Base-by-base conservation (phyloP, 2,113 vertebrate species). In the Camelus dromedarius region DNA sequence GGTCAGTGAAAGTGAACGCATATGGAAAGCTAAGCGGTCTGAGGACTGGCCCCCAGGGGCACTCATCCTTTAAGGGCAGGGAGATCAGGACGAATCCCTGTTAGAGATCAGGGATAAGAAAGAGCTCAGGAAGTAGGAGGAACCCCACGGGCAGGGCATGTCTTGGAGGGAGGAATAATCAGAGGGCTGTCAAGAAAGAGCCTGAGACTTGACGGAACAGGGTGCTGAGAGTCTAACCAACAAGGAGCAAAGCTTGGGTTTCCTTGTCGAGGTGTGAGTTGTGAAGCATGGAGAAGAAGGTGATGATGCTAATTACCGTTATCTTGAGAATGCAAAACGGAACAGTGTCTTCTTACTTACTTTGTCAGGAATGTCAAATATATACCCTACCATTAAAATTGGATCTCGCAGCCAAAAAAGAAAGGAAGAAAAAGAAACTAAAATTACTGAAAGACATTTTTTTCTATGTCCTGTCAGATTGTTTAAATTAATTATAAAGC, bases 331-430 rank as follows among this genome's bases (percentile, higher is more conserved):
- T 89, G 72, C 70, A 80, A 48, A 84, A 94, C 38, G 83, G 52
- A 94, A 62, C 3, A 89, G 85, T 69, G 19, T 96, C 95, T 89
- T 97, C 95, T 97, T 97, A 96, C 97, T 97, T 97, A 42, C 95
- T 97, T 92, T 95, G 93, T 97, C 97, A 98, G 88, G 93, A 97
- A 95, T 97, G 94, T 97, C 97, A 96, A 97, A 96, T 97, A 96
- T 96, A 96, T 91, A 96, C 93, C 96, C 8, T 70, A 77, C 93
- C 86, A 97, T 98, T 98, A 98, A 98, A 98, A 98, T 89, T 97
- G 90, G 87, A 96, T 86, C 91, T 95, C 97, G 95, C 87, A 94
- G 54, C 86, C 93, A 97, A 96, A 98, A 97, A 91, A 89, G 93
- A 54, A 83, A 92, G 96, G 95, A 98, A 97, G 75, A 97, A 97